phyloP scores from a whole-genome alignment of 2,888 invertebrate genomes.

The Papilio gigon region DNA sequence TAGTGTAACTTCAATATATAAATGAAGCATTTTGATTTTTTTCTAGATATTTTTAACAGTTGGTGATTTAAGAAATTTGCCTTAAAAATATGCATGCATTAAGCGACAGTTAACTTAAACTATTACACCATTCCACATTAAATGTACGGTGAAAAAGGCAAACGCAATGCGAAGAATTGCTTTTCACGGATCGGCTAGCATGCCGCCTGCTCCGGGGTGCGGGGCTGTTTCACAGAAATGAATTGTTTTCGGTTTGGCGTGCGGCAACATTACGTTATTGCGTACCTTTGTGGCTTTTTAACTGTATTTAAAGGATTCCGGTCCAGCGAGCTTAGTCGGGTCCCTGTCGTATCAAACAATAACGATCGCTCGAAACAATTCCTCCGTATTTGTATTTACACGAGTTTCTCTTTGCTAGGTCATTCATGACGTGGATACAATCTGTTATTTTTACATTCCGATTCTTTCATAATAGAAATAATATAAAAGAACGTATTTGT shows the following conservation, averaged over 20 bases:
- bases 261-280: constrained; percentile 72
- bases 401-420: constrained; percentile 11
- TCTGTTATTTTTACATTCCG: constrained; percentile 17
- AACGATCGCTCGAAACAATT: constrained; percentile 23
- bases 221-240: constrained; percentile 60
- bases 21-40: neutral
- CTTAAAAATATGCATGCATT: constrained; percentile 40
- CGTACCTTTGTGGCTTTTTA: constrained; percentile 72
- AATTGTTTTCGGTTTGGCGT: constrained; percentile 75
- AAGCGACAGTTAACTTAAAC: constrained; percentile 58
- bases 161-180: constrained; percentile 77
- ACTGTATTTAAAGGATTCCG: constrained; percentile 68
- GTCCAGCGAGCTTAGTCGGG: constrained; percentile 21
- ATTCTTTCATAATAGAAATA: constrained; percentile 3
- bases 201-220: constrained; percentile 58
- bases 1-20: neutral
- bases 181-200: constrained; percentile 78
- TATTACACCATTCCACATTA: constrained; percentile 71
- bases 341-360: constrained; percentile 31
- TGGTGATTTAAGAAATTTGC: neutral
- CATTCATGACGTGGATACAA: constrained; percentile 20
- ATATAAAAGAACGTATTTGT: constrained; percentile 11
- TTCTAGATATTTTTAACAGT: neutral
- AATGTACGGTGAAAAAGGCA: constrained; percentile 76
- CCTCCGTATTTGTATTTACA: constrained; percentile 20